Conservation (phyloP, 2,797 vertebrate species). For the Amazonetta brasiliensis region DNA sequence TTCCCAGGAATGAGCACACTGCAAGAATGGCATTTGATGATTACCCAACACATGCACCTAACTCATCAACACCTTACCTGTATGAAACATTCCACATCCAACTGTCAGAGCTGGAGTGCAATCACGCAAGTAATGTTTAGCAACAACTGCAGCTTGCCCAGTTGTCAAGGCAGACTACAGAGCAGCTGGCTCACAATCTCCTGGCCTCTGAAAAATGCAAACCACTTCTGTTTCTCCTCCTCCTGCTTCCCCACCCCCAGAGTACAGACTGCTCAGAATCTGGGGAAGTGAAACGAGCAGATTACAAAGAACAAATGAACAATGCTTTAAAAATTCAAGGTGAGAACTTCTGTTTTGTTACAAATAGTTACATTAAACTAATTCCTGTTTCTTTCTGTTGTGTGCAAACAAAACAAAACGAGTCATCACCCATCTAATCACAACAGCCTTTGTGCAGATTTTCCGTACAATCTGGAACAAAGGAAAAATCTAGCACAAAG, state of each 20-base stretch:
- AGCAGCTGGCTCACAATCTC: slow-evolving; percentile 55
- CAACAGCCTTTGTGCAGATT: not conserved
- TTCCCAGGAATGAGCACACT: slow-evolving; percentile 44
- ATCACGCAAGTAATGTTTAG: not conserved
- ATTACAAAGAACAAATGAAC: not conserved
- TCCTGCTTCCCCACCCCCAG: slow-evolving; percentile 17
- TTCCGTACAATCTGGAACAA: not conserved
- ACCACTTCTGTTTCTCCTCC: not conserved
- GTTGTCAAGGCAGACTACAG: slow-evolving; percentile 38
- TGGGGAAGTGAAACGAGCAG: not conserved
- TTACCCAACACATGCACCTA: not conserved
- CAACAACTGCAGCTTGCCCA: slow-evolving; percentile 8
- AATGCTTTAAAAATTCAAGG: not conserved
- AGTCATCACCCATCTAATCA: not conserved
- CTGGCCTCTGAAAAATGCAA: slow-evolving; percentile 38
- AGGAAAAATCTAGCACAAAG: not conserved
- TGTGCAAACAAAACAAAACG: slow-evolving; percentile 1
- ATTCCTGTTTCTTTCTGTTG: slow-evolving; percentile 33
- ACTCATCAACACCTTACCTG: slow-evolving; percentile 46
- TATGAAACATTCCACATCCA: not conserved
- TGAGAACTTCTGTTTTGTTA: not conserved
- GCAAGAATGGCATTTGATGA: slow-evolving; percentile 7
- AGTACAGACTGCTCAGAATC: not conserved
- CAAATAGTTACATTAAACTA: slow-evolving; percentile 24
- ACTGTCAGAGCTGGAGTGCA: not conserved